Evolutionary conservation across 1,140 invertebrate species (phyloP), one percentile per base, ranked within the genome.

Genomic region (Halictus rubicundus): DNA sequence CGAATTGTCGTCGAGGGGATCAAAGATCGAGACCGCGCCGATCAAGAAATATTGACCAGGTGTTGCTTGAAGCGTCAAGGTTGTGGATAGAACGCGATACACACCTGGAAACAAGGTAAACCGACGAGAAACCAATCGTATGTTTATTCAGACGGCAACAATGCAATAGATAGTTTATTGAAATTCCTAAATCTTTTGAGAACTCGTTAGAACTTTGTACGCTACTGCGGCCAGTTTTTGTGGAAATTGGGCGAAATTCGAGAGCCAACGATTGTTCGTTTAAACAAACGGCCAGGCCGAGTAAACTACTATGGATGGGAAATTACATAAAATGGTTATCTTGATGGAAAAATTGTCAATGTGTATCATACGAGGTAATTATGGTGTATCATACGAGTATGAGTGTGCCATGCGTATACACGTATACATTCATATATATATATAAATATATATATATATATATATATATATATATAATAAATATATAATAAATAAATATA

Each of bases 301-400:
- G 57, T 21, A 68, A 76, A 65, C 37, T 65, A 57, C 3, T 32
- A 63, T 23, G 71, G 9, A 72, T n/a, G 19, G 9, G 54, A 54
- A 65, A 64, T 5, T 4, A 37, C 7, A n/a, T 46, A 49, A 63
- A 82, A 76, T 78, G 46, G 66, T 74, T 75, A 87, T 82, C 60
- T 89, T 89, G 63, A 82, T 89, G 83, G 86, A 81, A 86, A 86
- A 90, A 90, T n/a, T 89, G 88, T 90, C 74, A 86, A 89, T 89
- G 89, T 89, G 83, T 90, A 89, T 68, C 77, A 89, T 90, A 89
- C 76, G 79, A 89, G 87, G 88, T 89, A 88, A 87, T 78, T 82
- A 84, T 81, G 89, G 82, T 65, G 89, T 85, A n/a, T n/a, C n/a
- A n/a, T n/a, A n/a, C n/a, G n/a, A n/a, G n/a, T n/a, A 85, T 84